Base-by-base conservation (phyloP, 2,888 invertebrate species). In the Stenchaetothrips biformis region DNA sequence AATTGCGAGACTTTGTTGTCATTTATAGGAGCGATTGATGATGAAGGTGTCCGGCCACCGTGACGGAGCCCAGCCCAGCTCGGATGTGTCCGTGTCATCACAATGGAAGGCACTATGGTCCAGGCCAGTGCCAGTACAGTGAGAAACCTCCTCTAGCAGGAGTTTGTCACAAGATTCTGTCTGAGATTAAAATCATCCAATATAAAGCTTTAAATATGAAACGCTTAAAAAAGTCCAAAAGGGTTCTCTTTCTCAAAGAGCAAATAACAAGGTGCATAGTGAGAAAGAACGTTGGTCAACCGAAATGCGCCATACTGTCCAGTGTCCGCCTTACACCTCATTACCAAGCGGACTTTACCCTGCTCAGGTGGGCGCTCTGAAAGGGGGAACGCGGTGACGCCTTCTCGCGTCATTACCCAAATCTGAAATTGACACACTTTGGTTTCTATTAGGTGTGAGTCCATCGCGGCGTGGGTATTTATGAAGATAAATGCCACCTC, bases 401-500 rank as follows among this genome's bases (percentile, higher is more conserved):
- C 25, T 25, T 74, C 25, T 74, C 67, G 25, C n/a, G 25, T 25
- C 67, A 74, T 74, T 74, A 74, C 67, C 59, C 59, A 74, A 74
- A 74, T 74, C 67, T 25, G 21, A 74, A 74, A 74, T 74, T 74
- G 67, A 74, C 67, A 74, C 67, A 25, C 67, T 74, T 74, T 74
- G 67, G 67, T 74, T 25, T 74, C 67, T 74, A 74, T 74, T 74
- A 74, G 67, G 67, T n/a, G 67, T 21, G n/a, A 74, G 67, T 74
- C 67, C 67, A 74, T 74, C 67, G 37, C 37, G 13, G 16, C 13
- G 59, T 16, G 59, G 16, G 0, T 59, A 59, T 59, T 59, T 59
- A 59, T 59, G 59, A 59, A 59, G 59, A 59, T 59, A 59, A 59
- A 59, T 59, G 59, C 59, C 13, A 16, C 2, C 59, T 18, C 13